These are phyloP conservation scores for Acrobasis suavella DNA, from an alignment of 2,888 invertebrate genomes.

Conservation along the genomic window DNA sequence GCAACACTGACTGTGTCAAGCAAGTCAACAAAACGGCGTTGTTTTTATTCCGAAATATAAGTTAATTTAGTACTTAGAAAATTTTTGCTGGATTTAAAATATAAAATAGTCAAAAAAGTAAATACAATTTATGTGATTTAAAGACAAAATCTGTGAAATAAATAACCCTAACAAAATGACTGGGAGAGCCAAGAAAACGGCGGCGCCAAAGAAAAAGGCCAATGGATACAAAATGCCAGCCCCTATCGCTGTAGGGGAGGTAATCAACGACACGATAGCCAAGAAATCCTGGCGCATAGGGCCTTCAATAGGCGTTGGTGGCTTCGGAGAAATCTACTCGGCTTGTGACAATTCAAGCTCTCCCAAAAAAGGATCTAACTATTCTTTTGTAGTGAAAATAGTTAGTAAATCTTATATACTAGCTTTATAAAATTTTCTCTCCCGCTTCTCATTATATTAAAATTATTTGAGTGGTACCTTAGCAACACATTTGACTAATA, in stretches of 20 bases:
- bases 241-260: constrained; percentile 88
- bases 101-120: not conserved
- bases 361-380: constrained; percentile 75
- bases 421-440: not conserved
- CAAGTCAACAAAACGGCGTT: constrained; percentile 1
- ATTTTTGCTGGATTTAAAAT: not conserved
- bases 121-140: not conserved
- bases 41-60: not conserved
- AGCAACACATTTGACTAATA: too few relatives aligned
- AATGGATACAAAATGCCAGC: constrained; percentile 84
- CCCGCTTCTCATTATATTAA: too few relatives aligned
- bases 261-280: constrained; percentile 86
- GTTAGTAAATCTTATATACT: constrained; percentile 75
- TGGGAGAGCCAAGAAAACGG: constrained; percentile 64
- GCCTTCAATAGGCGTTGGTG: constrained; percentile 93
- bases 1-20: too few relatives aligned
- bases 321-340: constrained; percentile 96
- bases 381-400: constrained; percentile 90
- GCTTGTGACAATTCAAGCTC: constrained; percentile 85
- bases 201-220: constrained; percentile 66
- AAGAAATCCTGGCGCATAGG: constrained; percentile 94
- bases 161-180: constrained; percentile 47
- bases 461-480: too few relatives aligned
- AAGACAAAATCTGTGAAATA: not conserved
- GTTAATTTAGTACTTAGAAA: not conserved